A percentile compares a stretch with the other conserved stretches of the same genome.
Conservation (phyloP, 1,140 invertebrate genomes). For the Eurosta solidaginis region DNA sequence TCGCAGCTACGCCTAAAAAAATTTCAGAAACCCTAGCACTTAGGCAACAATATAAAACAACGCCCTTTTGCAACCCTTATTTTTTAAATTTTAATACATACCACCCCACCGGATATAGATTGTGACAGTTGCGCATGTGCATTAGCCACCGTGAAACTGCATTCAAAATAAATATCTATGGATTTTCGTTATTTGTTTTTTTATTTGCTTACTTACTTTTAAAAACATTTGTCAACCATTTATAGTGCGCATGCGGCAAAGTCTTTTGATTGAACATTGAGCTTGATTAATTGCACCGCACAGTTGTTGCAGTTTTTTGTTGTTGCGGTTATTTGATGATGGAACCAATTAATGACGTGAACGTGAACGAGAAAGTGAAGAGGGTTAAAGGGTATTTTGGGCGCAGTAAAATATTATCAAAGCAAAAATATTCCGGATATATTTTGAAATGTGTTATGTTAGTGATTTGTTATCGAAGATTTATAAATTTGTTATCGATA, state of each 20-base stretch:
- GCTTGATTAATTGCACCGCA: not conserved
- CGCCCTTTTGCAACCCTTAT: not conserved
- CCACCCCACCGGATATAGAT: not conserved
- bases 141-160: not conserved
- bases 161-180: not conserved
- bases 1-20: not conserved
- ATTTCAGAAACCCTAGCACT: not conserved
- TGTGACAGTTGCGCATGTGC: slow-evolving; percentile 4
- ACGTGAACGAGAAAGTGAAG: not conserved
- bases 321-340: slow-evolving; percentile 12
- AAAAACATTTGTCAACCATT: not conserved
- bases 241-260: not conserved
- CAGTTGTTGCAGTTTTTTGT: not conserved
- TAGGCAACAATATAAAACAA: not conserved
- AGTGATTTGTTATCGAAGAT: no score
- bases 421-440: no score
- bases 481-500: no score
- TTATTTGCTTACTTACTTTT: not conserved
- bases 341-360: not conserved
- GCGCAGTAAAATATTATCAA: no score
- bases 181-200: not conserved
- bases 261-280: not conserved
- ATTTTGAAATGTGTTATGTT: no score
- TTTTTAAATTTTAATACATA: not conserved
- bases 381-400: not conserved